Percentiles rank a stretch among this genome's conserved stretches.
Conservation (phyloP, 2,797 vertebrate genomes). For the Girardinus metallicus region DNA sequence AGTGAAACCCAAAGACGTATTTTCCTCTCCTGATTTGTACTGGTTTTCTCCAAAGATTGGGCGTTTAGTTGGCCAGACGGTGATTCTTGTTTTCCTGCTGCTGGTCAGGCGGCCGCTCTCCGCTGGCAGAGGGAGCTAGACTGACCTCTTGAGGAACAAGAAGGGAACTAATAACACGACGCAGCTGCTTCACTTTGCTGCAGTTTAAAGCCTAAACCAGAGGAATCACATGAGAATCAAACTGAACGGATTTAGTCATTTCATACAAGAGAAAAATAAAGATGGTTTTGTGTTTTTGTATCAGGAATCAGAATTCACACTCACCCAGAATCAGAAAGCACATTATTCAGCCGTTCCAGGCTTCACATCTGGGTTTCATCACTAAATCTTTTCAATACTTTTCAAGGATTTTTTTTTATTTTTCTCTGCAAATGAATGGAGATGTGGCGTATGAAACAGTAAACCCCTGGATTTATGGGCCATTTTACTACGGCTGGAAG, state of each 20-base stretch:
- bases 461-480: slow-evolving; percentile 65
- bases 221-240: not conserved
- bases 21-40: not conserved
- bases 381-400: slow-evolving; percentile 45
- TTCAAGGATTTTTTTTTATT: slow-evolving; percentile 36
- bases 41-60: not conserved
- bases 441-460: slow-evolving; percentile 56
- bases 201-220: not conserved
- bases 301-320: slow-evolving; percentile 37
- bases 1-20: not conserved
- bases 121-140: slow-evolving; percentile 54
- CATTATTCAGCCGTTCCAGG: slow-evolving; percentile 42
- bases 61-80: not conserved
- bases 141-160: slow-evolving; percentile 77
- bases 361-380: slow-evolving; percentile 73
- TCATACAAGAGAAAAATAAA: not conserved
- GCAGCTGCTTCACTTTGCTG: not conserved
- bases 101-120: slow-evolving; percentile 37
- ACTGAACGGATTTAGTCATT: not conserved
- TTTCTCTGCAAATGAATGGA: slow-evolving; percentile 28
- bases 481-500: slow-evolving; percentile 57
- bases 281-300: not conserved
- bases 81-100: not conserved
- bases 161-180: slow-evolving; percentile 35
- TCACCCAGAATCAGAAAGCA: slow-evolving; percentile 47